Percentiles rank a stretch among this genome's conserved stretches.
phyloP scores from a whole-genome alignment of 1,140 invertebrate genomes.

The Pararge aegeria region DNA sequence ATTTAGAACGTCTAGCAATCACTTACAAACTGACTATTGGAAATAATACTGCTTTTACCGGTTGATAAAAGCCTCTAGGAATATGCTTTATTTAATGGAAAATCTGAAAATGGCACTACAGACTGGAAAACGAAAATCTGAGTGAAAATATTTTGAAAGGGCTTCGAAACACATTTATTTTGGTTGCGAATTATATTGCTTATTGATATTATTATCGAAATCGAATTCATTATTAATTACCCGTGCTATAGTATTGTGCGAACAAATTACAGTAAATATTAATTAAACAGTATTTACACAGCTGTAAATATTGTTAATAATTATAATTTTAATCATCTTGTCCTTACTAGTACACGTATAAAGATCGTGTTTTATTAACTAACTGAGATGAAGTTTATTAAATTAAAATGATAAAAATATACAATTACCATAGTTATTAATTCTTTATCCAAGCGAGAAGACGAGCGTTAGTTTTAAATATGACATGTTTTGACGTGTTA shows the following conservation, averaged over 20 bases:
- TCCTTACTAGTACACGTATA: slow-evolving; percentile 35
- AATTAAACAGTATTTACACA: slow-evolving; percentile 32
- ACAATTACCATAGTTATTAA: slow-evolving; percentile 49
- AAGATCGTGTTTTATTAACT: slow-evolving; percentile 37
- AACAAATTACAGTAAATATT: slow-evolving; percentile 39
- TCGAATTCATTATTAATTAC: slow-evolving; percentile 19
- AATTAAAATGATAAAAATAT: slow-evolving; percentile 39
- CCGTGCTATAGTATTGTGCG: slow-evolving; percentile 12
- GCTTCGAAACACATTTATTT: too few species aligned
- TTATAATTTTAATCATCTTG: slow-evolving; percentile 34
- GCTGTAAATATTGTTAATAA: slow-evolving; percentile 46
- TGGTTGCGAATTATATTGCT: not conserved
- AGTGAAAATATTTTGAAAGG: too few species aligned
- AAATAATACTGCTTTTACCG: too few species aligned
- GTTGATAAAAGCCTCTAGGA: too few species aligned
- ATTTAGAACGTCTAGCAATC: too few species aligned
- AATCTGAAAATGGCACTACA: too few species aligned
- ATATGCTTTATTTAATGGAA: too few species aligned
- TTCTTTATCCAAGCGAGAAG: slow-evolving; percentile 44
- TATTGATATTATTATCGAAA: not conserved
- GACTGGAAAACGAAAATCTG: too few species aligned
- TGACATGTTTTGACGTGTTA: slow-evolving; percentile 61
- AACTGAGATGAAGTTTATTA: slow-evolving; percentile 34
- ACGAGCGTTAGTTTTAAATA: slow-evolving; percentile 50
- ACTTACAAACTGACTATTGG: too few species aligned